Percentiles rank a stretch among this genome's conserved stretches.
phyloP scores from a whole-genome alignment of 2,113 vertebrate genomes.

The Cromileptes altivelis region DNA sequence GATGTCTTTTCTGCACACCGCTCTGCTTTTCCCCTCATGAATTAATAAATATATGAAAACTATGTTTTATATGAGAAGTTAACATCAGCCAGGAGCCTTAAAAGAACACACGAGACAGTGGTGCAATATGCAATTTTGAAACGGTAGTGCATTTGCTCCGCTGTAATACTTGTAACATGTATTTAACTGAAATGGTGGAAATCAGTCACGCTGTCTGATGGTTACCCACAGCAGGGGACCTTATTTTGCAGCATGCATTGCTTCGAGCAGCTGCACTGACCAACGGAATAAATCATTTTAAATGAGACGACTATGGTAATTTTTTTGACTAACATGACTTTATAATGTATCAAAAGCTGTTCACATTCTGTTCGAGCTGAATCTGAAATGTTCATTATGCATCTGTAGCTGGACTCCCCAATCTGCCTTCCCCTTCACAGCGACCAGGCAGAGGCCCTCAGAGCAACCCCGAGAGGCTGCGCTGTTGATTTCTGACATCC shows the following conservation, averaged over 20 bases:
- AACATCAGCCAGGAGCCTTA: conserved; percentile 1
- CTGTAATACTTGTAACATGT: conserved; percentile 18
- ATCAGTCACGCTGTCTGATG: neutral
- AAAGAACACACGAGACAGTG: neutral
- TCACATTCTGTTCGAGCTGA: conserved; percentile 12
- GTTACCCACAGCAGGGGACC: conserved; percentile 1
- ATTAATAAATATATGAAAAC: conserved; percentile 61
- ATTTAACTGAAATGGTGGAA: neutral
- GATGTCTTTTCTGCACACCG: conserved; percentile 48
- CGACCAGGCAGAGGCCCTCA: too few species aligned
- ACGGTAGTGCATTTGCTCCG: conserved; percentile 13
- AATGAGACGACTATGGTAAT: conserved; percentile 32
- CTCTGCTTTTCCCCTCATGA: conserved; percentile 42
- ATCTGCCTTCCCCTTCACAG: neutral
- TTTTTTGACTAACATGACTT: conserved; percentile 20
- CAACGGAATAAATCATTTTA: conserved; percentile 20
- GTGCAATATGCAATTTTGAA: conserved; percentile 17
- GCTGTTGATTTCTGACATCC: neutral
- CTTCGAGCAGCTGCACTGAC: conserved; percentile 30
- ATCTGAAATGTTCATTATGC: neutral
- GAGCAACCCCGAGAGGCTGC: neutral
- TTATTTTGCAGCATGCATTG: neutral
- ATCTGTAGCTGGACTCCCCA: neutral
- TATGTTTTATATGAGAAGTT: conserved; percentile 43
- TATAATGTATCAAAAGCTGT: conserved; percentile 31